These are phyloP conservation scores for Eulemur mongoz DNA, from an alignment of 2,797 vertebrate genomes.

Conservation along the genomic window DNA sequence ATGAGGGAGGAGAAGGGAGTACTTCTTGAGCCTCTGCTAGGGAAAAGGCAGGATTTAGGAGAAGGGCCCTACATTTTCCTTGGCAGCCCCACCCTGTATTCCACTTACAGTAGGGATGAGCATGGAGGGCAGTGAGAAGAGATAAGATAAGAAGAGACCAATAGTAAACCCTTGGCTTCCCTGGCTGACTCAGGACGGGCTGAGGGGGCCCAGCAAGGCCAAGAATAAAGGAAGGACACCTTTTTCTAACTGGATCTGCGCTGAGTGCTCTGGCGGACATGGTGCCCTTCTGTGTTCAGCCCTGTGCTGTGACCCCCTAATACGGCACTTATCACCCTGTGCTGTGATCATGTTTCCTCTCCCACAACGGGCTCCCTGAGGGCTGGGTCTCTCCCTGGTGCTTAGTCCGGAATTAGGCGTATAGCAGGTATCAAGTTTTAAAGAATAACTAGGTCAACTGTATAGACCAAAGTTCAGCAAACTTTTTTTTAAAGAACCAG, in stretches of 20 bases:
- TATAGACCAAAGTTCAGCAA: constrained; percentile 4
- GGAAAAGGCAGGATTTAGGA: not conserved
- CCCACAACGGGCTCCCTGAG: not conserved
- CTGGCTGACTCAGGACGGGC: not conserved
- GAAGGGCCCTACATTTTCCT: not conserved
- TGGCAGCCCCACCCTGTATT: not conserved
- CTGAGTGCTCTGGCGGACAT: not conserved
- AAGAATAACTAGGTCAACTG: not conserved
- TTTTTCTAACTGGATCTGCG: not conserved
- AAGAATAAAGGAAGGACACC: not conserved
- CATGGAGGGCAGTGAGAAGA: not conserved
- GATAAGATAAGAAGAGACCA: not conserved
- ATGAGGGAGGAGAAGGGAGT: not conserved
- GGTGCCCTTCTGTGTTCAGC: not conserved
- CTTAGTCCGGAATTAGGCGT: not conserved
- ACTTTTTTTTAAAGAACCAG: constrained; percentile 21
- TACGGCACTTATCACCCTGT: not conserved
- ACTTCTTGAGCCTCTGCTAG: not conserved
- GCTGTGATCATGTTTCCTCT: not conserved
- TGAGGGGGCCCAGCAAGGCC: not conserved
- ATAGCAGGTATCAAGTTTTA: constrained; percentile 18
- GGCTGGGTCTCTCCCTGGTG: not conserved
- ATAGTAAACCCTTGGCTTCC: not conserved
- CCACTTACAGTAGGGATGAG: not conserved
- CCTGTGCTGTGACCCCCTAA: not conserved